Base-by-base conservation (phyloP, 1,140 invertebrate species). In the Heliconius hermathena region DNA sequence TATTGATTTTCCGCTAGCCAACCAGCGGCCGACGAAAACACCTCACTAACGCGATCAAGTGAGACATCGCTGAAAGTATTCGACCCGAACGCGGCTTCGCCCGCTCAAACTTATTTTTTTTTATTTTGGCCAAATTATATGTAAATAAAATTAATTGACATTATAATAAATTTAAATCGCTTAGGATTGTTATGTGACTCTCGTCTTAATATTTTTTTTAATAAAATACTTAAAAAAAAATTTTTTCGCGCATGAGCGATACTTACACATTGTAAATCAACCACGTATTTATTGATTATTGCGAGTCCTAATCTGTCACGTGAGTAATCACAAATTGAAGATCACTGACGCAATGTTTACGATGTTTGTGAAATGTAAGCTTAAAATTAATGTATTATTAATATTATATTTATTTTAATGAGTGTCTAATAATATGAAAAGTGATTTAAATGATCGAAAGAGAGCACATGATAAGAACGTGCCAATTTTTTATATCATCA, bases 1-100 rank as follows among this genome's bases (percentile, higher is more conserved):
- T 87, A 87, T 87, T 86, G 86, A 87, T 87, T 87, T 87, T 87
- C 72, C 83, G 81, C 81, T 74, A 79, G 79, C 86, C 86, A 84
- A 85, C 84, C 86, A 81, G 70, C 77, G 84, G 49, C 73, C 84
- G 79, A 74, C 79, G 54, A 82, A 81, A 78, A 57, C 71, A 79
- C 82, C 80, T 81, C 82, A 77, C 81, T 77, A 77, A 72, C 73
- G 54, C 77, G 74, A 77, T 76, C 75, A 76, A 76, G 66, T 71
- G 38, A 71, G 70, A 71, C 76, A 77, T 77, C 76, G 70, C 76
- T 66, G 60, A 66, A 66, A 66, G 60, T 29, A 66, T 66, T 66
- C 60, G 26, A 52, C 18, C 49, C 49, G 16, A 52, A 52, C 6
- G 18, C 16, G 16, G 16, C 49, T 52, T 52, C 49, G 49, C 49